A percentile compares a stretch with the other conserved stretches of the same genome.
These are phyloP conservation scores for Taenioides sp. DNA, from an alignment of 2,797 vertebrate species.

Conservation along the genomic window DNA sequence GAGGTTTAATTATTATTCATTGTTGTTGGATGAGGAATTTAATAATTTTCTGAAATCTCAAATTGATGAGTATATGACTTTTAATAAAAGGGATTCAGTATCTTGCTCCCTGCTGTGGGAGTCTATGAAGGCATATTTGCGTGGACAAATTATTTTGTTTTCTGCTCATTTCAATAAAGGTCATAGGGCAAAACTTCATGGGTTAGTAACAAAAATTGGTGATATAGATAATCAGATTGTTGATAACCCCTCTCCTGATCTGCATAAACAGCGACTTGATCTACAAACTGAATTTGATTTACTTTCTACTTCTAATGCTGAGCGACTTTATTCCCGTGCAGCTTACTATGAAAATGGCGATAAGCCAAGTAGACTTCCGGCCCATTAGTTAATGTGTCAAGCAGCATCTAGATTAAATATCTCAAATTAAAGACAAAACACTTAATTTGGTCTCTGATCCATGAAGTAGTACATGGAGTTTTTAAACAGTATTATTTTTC, in stretches of 20 bases:
- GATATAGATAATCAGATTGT: background rate
- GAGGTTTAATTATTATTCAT: too few relatives aligned
- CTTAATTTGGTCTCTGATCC: background rate
- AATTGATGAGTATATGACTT: background rate
- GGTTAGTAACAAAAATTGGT: background rate
- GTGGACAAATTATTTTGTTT: background rate
- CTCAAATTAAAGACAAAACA: background rate
- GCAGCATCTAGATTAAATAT: background rate
- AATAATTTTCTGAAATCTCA: background rate
- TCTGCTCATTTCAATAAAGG: background rate
- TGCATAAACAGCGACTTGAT: background rate
- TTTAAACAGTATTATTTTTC: background rate
- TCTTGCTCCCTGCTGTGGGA: background rate
- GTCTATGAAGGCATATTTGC: background rate
- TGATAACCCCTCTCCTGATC: background rate
- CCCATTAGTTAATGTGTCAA: background rate
- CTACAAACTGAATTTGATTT: background rate
- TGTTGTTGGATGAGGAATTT: too few relatives aligned
- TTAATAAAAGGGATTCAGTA: background rate
- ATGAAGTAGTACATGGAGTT: background rate
- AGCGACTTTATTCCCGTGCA: background rate
- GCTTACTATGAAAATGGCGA: background rate
- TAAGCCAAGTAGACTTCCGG: background rate
- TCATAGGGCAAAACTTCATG: background rate
- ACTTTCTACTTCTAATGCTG: background rate